Conservation (phyloP, 2,797 vertebrate species). For the Kryptolebias ocellatus region DNA sequence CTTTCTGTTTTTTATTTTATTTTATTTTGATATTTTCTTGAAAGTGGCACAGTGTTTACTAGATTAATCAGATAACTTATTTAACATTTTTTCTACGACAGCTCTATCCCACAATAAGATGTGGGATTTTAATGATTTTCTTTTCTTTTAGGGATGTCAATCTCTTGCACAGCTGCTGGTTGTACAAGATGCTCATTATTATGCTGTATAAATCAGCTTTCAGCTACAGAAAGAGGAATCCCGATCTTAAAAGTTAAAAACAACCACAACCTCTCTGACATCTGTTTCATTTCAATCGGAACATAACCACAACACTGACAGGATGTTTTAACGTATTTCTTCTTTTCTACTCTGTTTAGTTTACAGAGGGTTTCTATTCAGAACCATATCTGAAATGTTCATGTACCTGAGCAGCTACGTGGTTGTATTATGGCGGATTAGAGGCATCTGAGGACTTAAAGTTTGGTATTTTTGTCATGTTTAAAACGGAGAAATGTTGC, state of each 20-base stretch:
- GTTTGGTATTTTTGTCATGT: constrained; percentile 31
- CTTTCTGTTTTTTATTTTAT: too few relatives aligned
- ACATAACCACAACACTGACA: constrained; percentile 16
- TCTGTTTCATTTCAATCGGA: constrained; percentile 22
- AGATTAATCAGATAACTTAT: too few relatives aligned
- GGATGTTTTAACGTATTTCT: constrained; percentile 20
- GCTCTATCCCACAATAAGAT: constrained; percentile 10
- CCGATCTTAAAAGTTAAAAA: constrained; percentile 33
- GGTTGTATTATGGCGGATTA: constrained; percentile 47
- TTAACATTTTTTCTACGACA: background rate
- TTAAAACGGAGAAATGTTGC: constrained; percentile 34
- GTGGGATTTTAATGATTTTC: constrained; percentile 20
- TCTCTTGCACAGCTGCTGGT: constrained; percentile 21
- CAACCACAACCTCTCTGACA: background rate
- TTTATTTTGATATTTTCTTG: too few relatives aligned
- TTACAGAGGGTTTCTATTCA: constrained; percentile 18
- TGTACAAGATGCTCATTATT: constrained; percentile 29
- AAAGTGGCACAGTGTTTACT: too few relatives aligned
- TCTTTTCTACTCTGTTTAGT: constrained; percentile 23
- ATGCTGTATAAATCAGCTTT: constrained; percentile 34
- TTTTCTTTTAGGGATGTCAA: constrained; percentile 22
- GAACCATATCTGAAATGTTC: constrained; percentile 13
- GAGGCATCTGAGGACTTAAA: constrained; percentile 21
- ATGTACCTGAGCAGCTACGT: constrained; percentile 6
- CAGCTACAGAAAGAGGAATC: constrained; percentile 24